phyloP scores from a whole-genome alignment of 2,888 invertebrate genomes.

The Apodemia duryi region DNA sequence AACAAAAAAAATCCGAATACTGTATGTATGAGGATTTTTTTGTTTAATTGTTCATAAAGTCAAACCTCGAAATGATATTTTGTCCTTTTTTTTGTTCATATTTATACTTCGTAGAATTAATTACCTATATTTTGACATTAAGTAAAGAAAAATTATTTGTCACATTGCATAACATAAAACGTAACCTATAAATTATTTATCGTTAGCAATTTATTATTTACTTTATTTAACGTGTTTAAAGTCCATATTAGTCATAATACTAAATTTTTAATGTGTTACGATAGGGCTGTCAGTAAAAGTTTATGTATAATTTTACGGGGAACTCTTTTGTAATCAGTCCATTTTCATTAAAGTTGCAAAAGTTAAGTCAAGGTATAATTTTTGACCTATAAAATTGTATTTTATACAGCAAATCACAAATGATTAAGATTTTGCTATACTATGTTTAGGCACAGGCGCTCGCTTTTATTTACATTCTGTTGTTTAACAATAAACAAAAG shows the following conservation, averaged over 20 bases:
- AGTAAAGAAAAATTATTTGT: not conserved
- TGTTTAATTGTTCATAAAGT: too few species aligned
- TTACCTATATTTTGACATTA: not conserved
- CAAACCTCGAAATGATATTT: too few species aligned
- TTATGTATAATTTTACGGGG: not conserved
- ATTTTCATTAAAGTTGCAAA: not conserved
- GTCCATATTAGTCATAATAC: not conserved
- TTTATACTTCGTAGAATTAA: too few species aligned
- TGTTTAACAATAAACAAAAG: constrained; percentile 50
- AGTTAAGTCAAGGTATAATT: not conserved
- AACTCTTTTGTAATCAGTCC: not conserved
- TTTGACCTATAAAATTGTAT: not conserved
- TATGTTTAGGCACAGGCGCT: not conserved
- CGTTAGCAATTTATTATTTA: not conserved
- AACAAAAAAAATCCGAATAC: too few species aligned
- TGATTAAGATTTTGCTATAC: not conserved
- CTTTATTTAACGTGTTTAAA: not conserved
- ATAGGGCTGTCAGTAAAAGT: constrained; percentile 3
- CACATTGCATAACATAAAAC: not conserved
- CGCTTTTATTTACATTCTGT: not conserved
- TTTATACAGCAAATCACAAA: not conserved
- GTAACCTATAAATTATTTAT: not conserved
- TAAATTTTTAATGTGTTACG: not conserved
- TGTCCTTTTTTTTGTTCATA: not conserved
- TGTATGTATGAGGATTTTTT: too few species aligned